phyloP scores from a whole-genome alignment of 2,888 invertebrate genomes.

The Pachydiplax longipennis region DNA sequence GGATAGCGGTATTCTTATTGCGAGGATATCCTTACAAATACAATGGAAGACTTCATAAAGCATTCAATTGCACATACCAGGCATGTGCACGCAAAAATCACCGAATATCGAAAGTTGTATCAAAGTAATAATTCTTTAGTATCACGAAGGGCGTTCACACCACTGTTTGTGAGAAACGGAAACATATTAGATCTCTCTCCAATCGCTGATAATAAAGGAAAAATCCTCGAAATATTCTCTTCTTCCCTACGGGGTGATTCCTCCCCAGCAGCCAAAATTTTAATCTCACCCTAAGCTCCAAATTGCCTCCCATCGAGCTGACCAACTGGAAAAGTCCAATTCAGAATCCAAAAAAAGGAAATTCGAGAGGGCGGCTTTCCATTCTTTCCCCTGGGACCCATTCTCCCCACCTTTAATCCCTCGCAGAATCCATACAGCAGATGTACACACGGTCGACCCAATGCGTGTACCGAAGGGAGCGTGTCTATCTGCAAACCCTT shows the following conservation, averaged over 20 bases:
- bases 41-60: no score
- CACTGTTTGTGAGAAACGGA: no score
- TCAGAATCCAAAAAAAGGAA: not conserved
- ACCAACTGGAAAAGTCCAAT: conserved; percentile 1
- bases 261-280: not conserved
- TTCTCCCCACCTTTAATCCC: not conserved
- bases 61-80: no score
- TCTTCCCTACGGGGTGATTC: not conserved
- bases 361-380: not conserved
- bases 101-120: no score
- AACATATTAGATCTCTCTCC: no score
- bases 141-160: no score
- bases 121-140: no score
- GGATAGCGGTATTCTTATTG: no score
- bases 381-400: not conserved
- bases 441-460: not conserved
- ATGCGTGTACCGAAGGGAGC: not conserved
- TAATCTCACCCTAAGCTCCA: not conserved
- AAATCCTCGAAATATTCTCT: not conserved
- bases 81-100: no score
- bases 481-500: not conserved
- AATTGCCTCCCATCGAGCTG: not conserved
- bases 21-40: no score
- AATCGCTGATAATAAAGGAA: no score
- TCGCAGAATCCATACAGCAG: not conserved